A percentile compares a stretch with the other conserved stretches of the same genome.
phyloP scores from a whole-genome alignment of 2,888 invertebrate species.

The Noctua janthe region DNA sequence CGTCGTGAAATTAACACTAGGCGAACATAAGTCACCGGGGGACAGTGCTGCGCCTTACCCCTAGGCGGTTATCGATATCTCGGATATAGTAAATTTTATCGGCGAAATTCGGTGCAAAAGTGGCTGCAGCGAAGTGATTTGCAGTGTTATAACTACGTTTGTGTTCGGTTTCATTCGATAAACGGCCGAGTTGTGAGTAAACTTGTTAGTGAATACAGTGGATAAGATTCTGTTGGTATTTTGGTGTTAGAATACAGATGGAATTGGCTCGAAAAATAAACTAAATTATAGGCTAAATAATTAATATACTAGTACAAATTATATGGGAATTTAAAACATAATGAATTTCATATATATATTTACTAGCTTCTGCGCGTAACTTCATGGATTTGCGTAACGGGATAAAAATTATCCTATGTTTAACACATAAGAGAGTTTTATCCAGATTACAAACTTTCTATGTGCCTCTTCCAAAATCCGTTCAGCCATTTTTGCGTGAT shows the following conservation, averaged over 20 bases:
- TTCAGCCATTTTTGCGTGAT: not conserved
- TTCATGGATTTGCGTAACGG: not conserved
- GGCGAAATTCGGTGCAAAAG: constrained; percentile 47
- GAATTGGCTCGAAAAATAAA: not conserved
- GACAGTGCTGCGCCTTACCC: constrained; percentile 73
- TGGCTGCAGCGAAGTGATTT: constrained; percentile 47
- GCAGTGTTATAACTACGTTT: constrained; percentile 53
- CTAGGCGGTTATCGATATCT: constrained; percentile 76
- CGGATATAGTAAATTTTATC: constrained; percentile 57
- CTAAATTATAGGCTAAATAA: not conserved
- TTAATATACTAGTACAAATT: too few species aligned
- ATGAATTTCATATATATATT: not conserved
- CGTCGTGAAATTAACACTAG: constrained; percentile 86
- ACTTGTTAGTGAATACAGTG: constrained; percentile 38
- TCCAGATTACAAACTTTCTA: not conserved
- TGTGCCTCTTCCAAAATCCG: not conserved
- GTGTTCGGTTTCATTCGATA: constrained; percentile 36
- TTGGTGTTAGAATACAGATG: not conserved
- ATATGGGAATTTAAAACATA: not conserved
- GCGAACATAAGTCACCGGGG: constrained; percentile 83
- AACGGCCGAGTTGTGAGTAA: constrained; percentile 48
- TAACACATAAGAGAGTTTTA: not conserved
- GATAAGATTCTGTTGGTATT: constrained; percentile 23
- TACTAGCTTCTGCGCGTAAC: not conserved
- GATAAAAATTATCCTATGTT: not conserved